phyloP scores from a whole-genome alignment of 2,797 vertebrate genomes.

The Mus minutoides region DNA sequence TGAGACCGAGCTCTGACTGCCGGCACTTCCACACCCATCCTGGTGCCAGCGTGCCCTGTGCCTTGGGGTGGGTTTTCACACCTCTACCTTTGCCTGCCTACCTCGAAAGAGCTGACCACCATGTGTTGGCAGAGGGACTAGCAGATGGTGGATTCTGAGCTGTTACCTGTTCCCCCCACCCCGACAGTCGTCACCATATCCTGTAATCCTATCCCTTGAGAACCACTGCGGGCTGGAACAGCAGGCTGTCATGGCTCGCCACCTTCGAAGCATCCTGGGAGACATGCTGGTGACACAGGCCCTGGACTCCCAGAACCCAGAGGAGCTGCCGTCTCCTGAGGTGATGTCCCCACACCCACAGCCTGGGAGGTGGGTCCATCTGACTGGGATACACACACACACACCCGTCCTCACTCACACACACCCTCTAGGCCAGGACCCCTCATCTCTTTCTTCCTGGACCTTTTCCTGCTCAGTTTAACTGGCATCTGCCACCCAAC shows the following conservation, averaged over 20 bases:
- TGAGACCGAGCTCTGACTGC: neutral
- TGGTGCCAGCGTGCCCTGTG: neutral
- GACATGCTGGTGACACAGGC: conserved; percentile 91
- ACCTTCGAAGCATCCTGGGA: conserved; percentile 93
- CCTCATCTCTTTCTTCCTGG: neutral
- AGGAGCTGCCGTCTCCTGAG: conserved; percentile 94
- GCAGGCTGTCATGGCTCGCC: conserved; percentile 94
- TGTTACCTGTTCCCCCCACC: accelerated
- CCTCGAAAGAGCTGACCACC: neutral
- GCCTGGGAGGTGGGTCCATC: neutral
- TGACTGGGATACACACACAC: accelerated
- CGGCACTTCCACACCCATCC: neutral
- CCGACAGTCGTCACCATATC: conserved; percentile 86
- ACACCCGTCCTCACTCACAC: neutral
- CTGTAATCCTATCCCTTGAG: conserved; percentile 95
- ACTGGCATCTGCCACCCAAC: neutral
- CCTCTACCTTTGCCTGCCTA: neutral
- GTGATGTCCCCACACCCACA: conserved; percentile 80
- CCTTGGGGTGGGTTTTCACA: neutral
- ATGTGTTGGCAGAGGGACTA: accelerated
- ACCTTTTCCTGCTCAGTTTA: neutral
- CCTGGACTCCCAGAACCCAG: conserved; percentile 84
- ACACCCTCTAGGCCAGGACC: neutral
- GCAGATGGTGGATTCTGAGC: neutral
- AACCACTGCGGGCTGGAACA: conserved; percentile 98